phyloP scores from a whole-genome alignment of 30 jellyfish, hydroid and myxozoan genomes.

The Aurelia sp. region DNA sequence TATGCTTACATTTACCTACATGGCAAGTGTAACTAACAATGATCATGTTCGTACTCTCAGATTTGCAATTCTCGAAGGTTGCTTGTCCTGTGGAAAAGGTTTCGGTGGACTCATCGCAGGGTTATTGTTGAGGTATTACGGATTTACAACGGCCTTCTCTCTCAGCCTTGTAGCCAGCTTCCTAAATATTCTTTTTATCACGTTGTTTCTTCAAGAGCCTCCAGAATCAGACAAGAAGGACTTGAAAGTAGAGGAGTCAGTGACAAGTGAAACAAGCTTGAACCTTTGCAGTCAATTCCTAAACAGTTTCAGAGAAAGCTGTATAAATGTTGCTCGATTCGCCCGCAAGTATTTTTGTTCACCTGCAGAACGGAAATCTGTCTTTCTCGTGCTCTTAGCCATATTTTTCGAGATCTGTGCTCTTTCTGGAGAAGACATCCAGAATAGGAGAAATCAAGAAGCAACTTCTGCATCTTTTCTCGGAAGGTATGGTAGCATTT shows the following conservation, averaged over 20 bases:
- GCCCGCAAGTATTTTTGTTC: neutral
- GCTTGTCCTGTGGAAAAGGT: conserved; percentile 31
- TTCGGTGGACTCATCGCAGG: conserved; percentile 39
- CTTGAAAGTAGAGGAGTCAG: neutral
- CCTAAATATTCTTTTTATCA: conserved; percentile 42
- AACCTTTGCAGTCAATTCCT: neutral
- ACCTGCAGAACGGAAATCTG: neutral
- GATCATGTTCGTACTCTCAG: conserved; percentile 44
- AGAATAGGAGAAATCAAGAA: too few relatives aligned
- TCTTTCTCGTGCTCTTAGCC: conserved; percentile 17
- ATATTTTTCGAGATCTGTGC: conserved; percentile 48
- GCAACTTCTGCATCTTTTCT: too few relatives aligned
- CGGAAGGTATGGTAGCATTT: too few relatives aligned
- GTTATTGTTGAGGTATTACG: conserved; percentile 7
- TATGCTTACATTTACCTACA: conserved; percentile 47
- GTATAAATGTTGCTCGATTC: neutral
- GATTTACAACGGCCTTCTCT: conserved; percentile 37
- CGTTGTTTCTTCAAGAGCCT: conserved; percentile 28
- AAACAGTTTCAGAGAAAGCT: neutral
- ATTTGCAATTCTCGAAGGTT: conserved; percentile 42
- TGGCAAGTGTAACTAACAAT: conserved; percentile 62
- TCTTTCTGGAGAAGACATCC: conserved; percentile 54
- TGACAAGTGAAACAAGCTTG: neutral
- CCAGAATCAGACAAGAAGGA: neutral
- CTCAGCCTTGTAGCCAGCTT: conserved; percentile 3